Base-by-base conservation (phyloP, 2,797 vertebrate species). In the Sparus aurata region DNA sequence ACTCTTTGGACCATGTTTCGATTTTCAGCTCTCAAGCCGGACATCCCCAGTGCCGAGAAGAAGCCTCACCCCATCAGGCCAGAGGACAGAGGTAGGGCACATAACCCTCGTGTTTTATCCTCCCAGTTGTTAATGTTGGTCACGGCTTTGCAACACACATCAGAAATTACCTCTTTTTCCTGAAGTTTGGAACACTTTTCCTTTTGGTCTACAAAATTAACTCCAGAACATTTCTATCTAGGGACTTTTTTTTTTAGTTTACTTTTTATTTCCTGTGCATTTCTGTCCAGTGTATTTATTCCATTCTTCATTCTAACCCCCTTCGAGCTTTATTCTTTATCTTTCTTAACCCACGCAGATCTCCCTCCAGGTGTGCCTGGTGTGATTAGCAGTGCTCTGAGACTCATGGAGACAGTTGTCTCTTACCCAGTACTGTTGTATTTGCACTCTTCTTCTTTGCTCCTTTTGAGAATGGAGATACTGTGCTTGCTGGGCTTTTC, bases 71-170 rank as follows among this genome's bases (percentile, higher is more conserved):
- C 89, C 77, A 27, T 83, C 82, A 96, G 93, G 73, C 23, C 91
- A 55, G 97, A 99, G 77, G 98, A 98, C 86, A 97, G 93, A 96
- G 98, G 98, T 97, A 87, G 92, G 93, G 53, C 10, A 34, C 34
- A 9, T 34, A 34, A 34, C 34, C 1, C 34, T 34, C 5, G 7
- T 34, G 34, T 54, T 34, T 52, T 13, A 58, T 46, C 41, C 15
- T 23, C 12, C 41, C 10, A 5, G 58, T 47, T 30, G 7, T 25
- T 27, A 10, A n/a, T 12, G 4, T 41, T 9, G 2, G 16, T 63
- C 20, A 57, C 30, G 13, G 6, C n/a, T 76, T 49, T 77, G 17
- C 12, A 25, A 12, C 23, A 30, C 23, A 43, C 57, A 54, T 53
- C 11, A 25, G 12, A 46, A 52, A 8, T 8, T 30, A 23, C 10